phyloP scores from a whole-genome alignment of 2,113 vertebrate genomes.

The Copsychus sechellarum region DNA sequence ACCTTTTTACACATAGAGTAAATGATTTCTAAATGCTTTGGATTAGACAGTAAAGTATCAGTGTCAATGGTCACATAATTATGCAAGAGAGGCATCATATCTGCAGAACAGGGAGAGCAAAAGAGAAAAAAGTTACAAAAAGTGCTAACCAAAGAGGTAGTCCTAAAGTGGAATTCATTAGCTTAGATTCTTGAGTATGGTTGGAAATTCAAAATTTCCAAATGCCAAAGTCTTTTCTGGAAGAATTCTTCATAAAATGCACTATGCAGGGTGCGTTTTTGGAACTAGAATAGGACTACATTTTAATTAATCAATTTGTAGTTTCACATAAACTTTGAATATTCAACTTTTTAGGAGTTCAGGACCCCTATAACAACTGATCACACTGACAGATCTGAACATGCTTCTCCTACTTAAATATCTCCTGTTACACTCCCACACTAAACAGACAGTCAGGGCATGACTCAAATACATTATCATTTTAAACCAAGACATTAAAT shows the following conservation, averaged over 20 bases:
- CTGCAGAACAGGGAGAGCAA: constrained; percentile 68
- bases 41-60: constrained; percentile 87
- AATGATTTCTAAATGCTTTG: constrained; percentile 94
- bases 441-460: neutral
- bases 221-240: neutral
- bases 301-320: neutral
- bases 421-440: neutral
- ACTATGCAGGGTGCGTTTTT: neutral
- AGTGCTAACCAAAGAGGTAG: neutral
- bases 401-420: neutral
- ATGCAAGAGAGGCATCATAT: constrained; percentile 99
- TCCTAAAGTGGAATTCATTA: neutral
- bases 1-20: constrained; percentile 99
- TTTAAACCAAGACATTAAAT: neutral
- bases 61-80: constrained; percentile 98
- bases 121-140: neutral
- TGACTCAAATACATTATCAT: neutral
- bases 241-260: neutral
- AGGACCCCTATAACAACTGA: neutral
- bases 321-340: neutral
- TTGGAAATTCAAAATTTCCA: neutral
- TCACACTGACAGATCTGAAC: constrained; percentile 13
- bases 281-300: neutral
- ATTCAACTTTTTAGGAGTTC: neutral
- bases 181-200: neutral